A percentile compares a stretch with the other conserved stretches of the same genome.
These are phyloP conservation scores for Mus spretus DNA, from an alignment of 2,797 vertebrate species.

Conservation along the genomic window DNA sequence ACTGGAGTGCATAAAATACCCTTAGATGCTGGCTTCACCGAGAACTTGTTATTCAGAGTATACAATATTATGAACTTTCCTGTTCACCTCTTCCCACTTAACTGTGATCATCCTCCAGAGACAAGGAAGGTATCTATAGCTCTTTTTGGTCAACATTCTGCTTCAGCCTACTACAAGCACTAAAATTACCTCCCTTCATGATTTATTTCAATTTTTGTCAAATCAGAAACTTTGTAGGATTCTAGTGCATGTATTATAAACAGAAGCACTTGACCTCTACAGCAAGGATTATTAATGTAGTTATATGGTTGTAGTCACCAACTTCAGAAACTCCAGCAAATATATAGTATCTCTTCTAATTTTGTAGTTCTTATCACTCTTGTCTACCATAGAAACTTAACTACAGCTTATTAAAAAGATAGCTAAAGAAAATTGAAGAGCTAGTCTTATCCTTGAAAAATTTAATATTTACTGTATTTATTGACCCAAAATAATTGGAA, in stretches of 20 bases:
- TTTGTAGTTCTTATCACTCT: neutral
- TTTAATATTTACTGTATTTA: neutral
- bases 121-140: neutral
- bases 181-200: neutral
- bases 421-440: constrained; percentile 23
- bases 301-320: neutral
- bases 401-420: neutral
- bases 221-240: neutral
- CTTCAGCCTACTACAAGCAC: neutral
- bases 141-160: neutral
- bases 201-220: neutral
- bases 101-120: neutral
- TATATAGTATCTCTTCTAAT: neutral
- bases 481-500: neutral
- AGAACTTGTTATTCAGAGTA: neutral
- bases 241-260: neutral
- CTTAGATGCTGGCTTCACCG: neutral
- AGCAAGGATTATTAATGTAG: neutral
- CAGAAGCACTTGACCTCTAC: neutral
- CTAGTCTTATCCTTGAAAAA: constrained; percentile 31
- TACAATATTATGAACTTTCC: neutral
- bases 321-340: constrained; percentile 32
- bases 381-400: neutral
- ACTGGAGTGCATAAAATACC: accelerated
- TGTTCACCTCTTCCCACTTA: neutral